Evolutionary conservation across 2,113 vertebrate genomes (phyloP), one percentile per base, ranked within the genome.

Genomic region (Rhinolophus ferrumequinum): DNA sequence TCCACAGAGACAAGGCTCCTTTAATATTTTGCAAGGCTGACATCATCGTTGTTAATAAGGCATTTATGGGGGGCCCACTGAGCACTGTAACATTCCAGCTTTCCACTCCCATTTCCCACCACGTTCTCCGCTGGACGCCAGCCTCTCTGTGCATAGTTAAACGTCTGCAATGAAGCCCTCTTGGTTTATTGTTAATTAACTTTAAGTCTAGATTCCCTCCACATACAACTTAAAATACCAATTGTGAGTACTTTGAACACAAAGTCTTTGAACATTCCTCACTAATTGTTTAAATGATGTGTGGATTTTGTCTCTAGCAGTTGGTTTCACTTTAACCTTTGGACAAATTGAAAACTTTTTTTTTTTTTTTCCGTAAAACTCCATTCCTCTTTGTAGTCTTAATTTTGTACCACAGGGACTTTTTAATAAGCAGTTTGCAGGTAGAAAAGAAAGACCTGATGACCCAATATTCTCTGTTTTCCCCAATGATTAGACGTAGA

Each of bases 251-350:
- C 95, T 98, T 98, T 97, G 96, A 98, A 97, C 94, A 88, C 35
- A 70, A 92, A 95, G 91, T 77, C 95, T 97, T 97, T 97, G 97
- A 97, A 97, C 95, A 76, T 82, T 97, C 79, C 56, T 95, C 82
- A 94, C 95, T 97, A 96, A 97, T 96, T 97, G 97, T 97, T 97
- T 96, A 98, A 97, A 97, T 92, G 93, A 97, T 92, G 76, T 97
- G 95, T 93, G 97, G 80, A 97, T 97, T 97, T 95, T 92, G 93
- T 97, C 95, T 94, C 69, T 69, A 94, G 94, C 95, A 96, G 92
- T 97, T 91, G 79, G 94, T 97, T 97, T 96, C 91, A 97, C 93
- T 97, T 97, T 98, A 98, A 96, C 93, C 96, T 97, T 89, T 95
- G 95, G 94, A 97, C 95, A 95, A 98, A 97, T 86, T 96, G 97